Percentiles rank a stretch among this genome's conserved stretches.
These are phyloP conservation scores for Myoxocephalus aenaeus DNA, from an alignment of 2,797 vertebrate species.

Conservation along the genomic window DNA sequence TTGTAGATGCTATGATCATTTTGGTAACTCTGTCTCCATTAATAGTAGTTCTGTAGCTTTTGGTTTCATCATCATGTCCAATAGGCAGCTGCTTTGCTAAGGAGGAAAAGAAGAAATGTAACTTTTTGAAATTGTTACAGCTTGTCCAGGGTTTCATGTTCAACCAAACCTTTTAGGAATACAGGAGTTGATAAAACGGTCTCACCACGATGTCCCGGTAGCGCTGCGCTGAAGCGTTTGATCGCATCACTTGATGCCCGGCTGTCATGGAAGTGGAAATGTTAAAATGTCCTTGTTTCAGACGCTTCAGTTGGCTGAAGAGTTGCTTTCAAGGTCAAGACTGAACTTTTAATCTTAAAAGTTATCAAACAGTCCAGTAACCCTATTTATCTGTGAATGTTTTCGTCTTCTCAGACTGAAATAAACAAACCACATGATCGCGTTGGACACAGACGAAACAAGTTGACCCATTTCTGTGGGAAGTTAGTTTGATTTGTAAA, in stretches of 20 bases:
- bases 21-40: neutral
- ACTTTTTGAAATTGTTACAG: neutral
- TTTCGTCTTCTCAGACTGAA: neutral
- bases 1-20: neutral
- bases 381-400: neutral
- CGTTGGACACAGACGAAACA: slow-evolving; percentile 3
- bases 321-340: neutral
- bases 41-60: neutral
- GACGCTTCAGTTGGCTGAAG: neutral
- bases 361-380: neutral
- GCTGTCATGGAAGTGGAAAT: neutral
- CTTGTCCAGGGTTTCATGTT: neutral
- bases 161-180: neutral
- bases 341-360: neutral
- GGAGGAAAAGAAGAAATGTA: neutral
- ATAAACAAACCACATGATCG: neutral
- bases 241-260: too few species aligned
- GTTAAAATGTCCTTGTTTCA: neutral
- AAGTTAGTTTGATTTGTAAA: neutral
- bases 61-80: neutral
- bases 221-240: too few species aligned
- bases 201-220: neutral
- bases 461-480: neutral
- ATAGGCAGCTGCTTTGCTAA: neutral
- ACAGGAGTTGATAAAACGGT: neutral